Evolutionary conservation across 2,797 vertebrate species (phyloP).

Genomic region (Gorsachius magnificus): DNA sequence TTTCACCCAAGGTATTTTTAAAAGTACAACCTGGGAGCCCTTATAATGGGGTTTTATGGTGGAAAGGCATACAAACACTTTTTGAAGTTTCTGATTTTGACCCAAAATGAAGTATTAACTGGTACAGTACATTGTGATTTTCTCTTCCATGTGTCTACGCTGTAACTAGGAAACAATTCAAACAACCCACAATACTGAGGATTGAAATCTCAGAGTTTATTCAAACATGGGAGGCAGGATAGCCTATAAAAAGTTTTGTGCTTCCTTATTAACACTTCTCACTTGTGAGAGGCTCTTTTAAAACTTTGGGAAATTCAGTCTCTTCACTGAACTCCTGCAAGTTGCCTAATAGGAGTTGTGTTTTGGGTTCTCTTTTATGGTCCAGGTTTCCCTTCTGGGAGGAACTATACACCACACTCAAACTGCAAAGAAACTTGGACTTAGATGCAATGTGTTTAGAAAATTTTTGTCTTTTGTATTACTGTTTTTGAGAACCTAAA

Average conservation of each 20-base stretch:
- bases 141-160: background rate
- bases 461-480: background rate
- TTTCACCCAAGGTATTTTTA: conserved; percentile 8
- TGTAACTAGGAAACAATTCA: background rate
- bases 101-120: background rate
- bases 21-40: conserved; percentile 20
- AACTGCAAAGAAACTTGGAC: background rate
- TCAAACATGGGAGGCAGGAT: background rate
- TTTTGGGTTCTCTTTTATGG: background rate
- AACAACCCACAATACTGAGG: background rate
- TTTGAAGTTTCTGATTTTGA: conserved; percentile 1
- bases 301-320: background rate
- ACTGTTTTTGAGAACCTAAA: background rate
- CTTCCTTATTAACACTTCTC: background rate
- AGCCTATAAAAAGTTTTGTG: background rate
- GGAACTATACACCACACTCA: background rate
- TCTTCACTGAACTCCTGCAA: background rate
- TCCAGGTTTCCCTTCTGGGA: background rate
- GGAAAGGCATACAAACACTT: background rate
- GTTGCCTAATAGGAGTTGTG: background rate
- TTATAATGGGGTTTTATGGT: background rate
- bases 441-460: background rate
- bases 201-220: background rate
- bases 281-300: background rate
- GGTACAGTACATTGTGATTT: background rate